A percentile compares a stretch with the other conserved stretches of the same genome.
Evolutionary conservation across 2,888 invertebrate species (phyloP).

Genomic region (Caenorhabditis uteleia): DNA sequence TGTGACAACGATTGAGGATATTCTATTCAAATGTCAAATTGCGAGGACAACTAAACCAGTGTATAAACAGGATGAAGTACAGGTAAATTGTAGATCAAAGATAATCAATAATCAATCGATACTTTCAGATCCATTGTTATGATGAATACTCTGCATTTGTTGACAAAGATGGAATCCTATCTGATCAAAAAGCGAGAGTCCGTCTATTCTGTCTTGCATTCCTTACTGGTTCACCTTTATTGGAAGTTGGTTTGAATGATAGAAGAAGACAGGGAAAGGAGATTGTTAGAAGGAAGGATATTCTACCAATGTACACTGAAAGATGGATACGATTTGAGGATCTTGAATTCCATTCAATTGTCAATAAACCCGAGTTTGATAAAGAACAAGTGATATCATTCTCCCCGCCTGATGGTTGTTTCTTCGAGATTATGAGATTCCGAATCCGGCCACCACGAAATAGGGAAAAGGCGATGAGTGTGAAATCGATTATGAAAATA

Average conservation of each 20-base stretch:
- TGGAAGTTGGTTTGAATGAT: constrained; percentile 96
- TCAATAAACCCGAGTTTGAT: constrained; percentile 81
- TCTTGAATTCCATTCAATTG: constrained; percentile 92
- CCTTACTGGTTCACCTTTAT: constrained; percentile 92
- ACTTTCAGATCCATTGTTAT: constrained; percentile 68
- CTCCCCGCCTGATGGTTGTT: constrained; percentile 67
- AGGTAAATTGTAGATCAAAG: no score
- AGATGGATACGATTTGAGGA: constrained; percentile 97
- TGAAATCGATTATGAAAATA: constrained; percentile 79
- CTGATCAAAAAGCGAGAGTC: constrained; percentile 89
- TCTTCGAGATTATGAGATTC: constrained; percentile 68
- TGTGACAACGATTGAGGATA: constrained; percentile 88
- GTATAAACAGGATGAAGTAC: constrained; percentile 93
- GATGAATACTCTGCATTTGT: constrained; percentile 69
- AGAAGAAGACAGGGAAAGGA: constrained; percentile 75
- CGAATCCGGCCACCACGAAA: constrained; percentile 92
- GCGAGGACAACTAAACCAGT: constrained; percentile 73
- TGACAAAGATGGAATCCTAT: constrained; percentile 80
- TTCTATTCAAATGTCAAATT: constrained; percentile 83
- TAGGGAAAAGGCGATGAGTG: constrained; percentile 92
- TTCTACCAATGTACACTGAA: constrained; percentile 92
- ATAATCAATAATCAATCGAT: no score
- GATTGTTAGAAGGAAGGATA: constrained; percentile 97
- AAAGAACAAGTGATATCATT: constrained; percentile 71
- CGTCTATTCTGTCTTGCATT: constrained; percentile 94